Evolutionary conservation across 2,113 vertebrate species (phyloP).

Genomic region (Triplophysa dalaica): DNA sequence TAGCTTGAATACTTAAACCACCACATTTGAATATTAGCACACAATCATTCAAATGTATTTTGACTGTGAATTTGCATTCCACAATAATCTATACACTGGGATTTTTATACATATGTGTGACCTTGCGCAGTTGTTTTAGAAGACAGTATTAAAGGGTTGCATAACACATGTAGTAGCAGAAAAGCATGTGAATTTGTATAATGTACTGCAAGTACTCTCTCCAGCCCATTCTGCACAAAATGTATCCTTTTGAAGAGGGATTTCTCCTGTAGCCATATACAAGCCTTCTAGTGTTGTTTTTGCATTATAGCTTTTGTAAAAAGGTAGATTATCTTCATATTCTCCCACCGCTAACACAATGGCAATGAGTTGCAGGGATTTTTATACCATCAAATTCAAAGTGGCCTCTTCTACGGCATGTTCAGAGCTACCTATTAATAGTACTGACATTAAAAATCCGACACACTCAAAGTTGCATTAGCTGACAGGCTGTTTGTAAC

Average conservation of each 20-base stretch:
- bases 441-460: conserved; percentile 34
- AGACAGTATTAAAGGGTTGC: conserved; percentile 1
- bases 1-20: not conserved
- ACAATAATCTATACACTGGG: not conserved
- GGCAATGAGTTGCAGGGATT: conserved; percentile 12
- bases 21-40: not conserved
- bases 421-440: conserved; percentile 38
- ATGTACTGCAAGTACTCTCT: conserved; percentile 28
- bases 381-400: conserved; percentile 39
- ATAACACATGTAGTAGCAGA: not conserved
- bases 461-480: conserved; percentile 41
- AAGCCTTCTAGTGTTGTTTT: conserved; percentile 14
- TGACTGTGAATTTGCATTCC: not conserved
- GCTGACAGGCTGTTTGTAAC: conserved; percentile 26
- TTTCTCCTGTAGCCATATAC: not conserved
- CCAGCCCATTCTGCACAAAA: not conserved
- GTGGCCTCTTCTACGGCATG: conserved; percentile 30
- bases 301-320: conserved; percentile 20
- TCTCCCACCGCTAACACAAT: not conserved
- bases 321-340: conserved; percentile 21
- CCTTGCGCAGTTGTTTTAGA: not conserved
- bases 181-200: conserved; percentile 18
- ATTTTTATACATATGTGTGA: not conserved
- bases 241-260: conserved; percentile 10
- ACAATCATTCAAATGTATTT: not conserved